phyloP scores from a whole-genome alignment of 2,797 vertebrate genomes.

The Neopelma chrysocephalum region DNA sequence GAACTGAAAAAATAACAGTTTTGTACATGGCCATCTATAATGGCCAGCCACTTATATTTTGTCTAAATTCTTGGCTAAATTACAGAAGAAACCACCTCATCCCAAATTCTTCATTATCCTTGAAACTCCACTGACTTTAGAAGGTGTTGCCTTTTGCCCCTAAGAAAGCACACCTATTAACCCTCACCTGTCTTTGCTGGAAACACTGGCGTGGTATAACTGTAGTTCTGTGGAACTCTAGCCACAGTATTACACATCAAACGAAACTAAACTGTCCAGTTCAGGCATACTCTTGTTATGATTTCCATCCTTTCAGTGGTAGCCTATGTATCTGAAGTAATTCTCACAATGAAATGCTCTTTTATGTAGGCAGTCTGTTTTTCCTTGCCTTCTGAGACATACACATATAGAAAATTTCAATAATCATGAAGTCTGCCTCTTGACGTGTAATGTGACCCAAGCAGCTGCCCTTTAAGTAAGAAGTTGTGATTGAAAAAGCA shows the following conservation, averaged over 20 bases:
- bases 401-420: not conserved
- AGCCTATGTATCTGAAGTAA: not conserved
- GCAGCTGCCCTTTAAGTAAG: slow-evolving; percentile 14
- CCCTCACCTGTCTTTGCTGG: not conserved
- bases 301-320: not conserved
- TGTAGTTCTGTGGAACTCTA: not conserved
- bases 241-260: not conserved
- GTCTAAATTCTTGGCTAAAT: not conserved
- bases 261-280: not conserved
- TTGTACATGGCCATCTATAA: not conserved
- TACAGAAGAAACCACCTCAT: not conserved
- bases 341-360: not conserved
- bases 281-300: not conserved
- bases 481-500: slow-evolving; percentile 44
- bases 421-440: slow-evolving; percentile 24
- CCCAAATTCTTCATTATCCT: not conserved
- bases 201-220: not conserved
- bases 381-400: slow-evolving; percentile 18
- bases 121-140: not conserved
- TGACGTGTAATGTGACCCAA: slow-evolving; percentile 8
- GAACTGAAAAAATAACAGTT: not conserved
- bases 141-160: not conserved
- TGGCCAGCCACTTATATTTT: not conserved
- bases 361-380: not conserved
- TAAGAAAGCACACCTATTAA: not conserved